phyloP scores from a whole-genome alignment of 2,113 vertebrate genomes.

The Notarius lentiginosus region DNA sequence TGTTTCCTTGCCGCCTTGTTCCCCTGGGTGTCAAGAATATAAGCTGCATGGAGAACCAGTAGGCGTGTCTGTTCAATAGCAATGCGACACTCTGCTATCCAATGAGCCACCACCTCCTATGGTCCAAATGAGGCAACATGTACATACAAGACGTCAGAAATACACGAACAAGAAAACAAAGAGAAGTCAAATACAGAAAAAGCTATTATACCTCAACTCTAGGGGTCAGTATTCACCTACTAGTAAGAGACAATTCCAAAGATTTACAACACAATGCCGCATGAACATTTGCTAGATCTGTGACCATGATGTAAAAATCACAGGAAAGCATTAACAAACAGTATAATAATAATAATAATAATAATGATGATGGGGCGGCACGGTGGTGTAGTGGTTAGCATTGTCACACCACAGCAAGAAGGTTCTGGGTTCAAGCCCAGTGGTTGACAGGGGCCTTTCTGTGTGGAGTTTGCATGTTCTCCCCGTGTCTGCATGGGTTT shows the following conservation, averaged over 20 bases:
- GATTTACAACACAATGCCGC: not conserved
- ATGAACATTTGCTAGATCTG: not conserved
- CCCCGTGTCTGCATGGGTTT: too few species aligned
- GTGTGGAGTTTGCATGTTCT: too few species aligned
- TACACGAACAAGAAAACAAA: not conserved
- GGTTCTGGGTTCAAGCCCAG: too few species aligned
- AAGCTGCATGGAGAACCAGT: slow-evolving; percentile 82
- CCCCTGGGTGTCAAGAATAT: slow-evolving; percentile 75
- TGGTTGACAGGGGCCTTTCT: too few species aligned
- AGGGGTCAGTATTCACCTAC: not conserved
- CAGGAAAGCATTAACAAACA: not conserved
- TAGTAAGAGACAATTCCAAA: not conserved
- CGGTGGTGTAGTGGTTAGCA: too few species aligned
- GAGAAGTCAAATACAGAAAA: not conserved
- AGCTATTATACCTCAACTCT: not conserved
- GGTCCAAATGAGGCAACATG: not conserved
- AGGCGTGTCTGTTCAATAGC: slow-evolving; percentile 86
- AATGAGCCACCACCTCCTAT: slow-evolving; percentile 90
- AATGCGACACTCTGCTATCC: slow-evolving; percentile 90
- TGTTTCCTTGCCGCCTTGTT: slow-evolving; percentile 82
- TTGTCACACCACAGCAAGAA: too few species aligned
- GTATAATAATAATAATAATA: too few species aligned
- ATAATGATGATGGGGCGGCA: too few species aligned
- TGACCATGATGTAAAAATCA: not conserved
- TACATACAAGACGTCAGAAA: not conserved